Evolutionary conservation across 1,140 invertebrate species (phyloP).

Genomic region (Drosophila ananassae): DNA sequence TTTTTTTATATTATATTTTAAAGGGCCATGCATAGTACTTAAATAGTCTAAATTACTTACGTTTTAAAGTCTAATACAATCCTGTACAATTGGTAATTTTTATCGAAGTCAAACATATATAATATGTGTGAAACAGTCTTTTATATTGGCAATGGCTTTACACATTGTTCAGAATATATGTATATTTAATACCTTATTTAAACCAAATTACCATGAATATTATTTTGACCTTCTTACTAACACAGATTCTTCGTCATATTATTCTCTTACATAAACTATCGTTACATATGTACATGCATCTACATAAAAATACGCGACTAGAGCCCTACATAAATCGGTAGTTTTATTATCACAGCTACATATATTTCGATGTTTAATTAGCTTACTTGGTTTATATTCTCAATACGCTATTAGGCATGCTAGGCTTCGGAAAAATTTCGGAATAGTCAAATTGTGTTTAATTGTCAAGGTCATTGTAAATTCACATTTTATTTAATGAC

Average conservation of each 20-base stretch:
- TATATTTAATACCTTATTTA: constrained; percentile 17
- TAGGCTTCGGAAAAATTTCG: neutral
- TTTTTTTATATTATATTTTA: neutral
- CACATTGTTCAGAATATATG: constrained; percentile 54
- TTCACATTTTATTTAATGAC: no score
- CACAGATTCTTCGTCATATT: constrained; percentile 4
- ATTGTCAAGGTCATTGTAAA: neutral
- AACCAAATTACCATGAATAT: constrained; percentile 2
- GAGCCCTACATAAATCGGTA: constrained; percentile 48
- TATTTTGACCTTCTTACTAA: constrained; percentile 1
- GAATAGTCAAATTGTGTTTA: neutral
- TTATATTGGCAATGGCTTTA: constrained; percentile 68
- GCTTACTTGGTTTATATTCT: neutral
- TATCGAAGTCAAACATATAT: constrained; percentile 23
- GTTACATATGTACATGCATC: constrained; percentile 8
- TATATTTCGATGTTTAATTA: constrained; percentile 22
- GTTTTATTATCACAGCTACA: constrained; percentile 42
- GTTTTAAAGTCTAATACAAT: neutral
- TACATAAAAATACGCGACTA: constrained; percentile 12
- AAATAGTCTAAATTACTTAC: neutral
- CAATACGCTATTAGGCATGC: neutral
- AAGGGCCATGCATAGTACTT: neutral
- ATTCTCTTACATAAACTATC: neutral
- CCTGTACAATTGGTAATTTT: neutral
- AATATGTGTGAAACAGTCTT: constrained; percentile 70